Evolutionary conservation across 1,140 invertebrate genomes (phyloP), one percentile per base, ranked within the genome.

Genomic region (Ooceraea biroi): DNA sequence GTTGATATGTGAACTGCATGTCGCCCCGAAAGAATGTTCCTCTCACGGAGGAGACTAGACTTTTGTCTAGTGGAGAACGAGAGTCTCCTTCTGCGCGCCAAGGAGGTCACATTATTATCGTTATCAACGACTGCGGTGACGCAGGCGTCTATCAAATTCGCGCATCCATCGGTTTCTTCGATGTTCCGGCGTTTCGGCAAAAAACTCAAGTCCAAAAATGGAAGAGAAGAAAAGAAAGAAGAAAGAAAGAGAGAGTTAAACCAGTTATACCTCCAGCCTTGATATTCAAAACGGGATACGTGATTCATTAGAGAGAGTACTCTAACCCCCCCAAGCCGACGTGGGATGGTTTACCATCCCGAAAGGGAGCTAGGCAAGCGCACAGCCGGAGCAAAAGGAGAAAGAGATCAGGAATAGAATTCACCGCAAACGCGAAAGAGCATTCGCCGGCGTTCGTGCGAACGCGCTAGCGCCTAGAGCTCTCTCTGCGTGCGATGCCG

Each of bases 391-490:
- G 76, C 66, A 60, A 68, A 84, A n/a, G 48, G 50, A 85, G 60
- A 74, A 14, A 41, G 58, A 63, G 52, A 68, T 48, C 46, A 58
- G 50, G 50, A 41, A 80, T 69, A 44, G 46, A 44, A 52, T 44
- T 61, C 36, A 36, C 25, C n/a, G 27, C 57, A 5, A 11, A 55
- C 19, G 48, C 46, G 61, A 61, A 58, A 84, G 30, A 66, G 30
- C 44, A 55, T 85, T 85, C 63, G 74, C 2, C 74, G 69, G 85
- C 30, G 65, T 86, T 89, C 60, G 87, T 84, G 87, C 69, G 84
- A 89, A 74, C 87, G 65, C 71, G 80, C 72, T 74, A 76, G 83
- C 87, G 88, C 78, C 58, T 83, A 77, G 89, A 89, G 83, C 88
- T 36, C 36, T 36, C 36, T 36, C 36, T 36, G 36, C 7, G 36